These are phyloP conservation scores for Amphiprion ocellaris DNA, from an alignment of 2,113 vertebrate genomes.

Conservation along the genomic window DNA sequence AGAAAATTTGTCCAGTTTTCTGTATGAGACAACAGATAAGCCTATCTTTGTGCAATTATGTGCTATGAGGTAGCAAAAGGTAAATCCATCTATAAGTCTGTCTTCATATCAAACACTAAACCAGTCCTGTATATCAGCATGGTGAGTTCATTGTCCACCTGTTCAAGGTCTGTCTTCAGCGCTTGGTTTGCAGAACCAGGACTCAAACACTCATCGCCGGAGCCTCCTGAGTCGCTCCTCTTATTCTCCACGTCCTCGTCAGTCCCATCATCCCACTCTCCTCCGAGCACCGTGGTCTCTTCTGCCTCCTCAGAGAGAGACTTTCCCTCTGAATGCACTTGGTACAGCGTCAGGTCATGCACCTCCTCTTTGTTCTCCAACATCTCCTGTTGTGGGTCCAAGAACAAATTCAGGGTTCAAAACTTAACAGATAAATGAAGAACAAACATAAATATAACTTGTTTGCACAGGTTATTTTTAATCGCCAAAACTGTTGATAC, in stretches of 20 bases:
- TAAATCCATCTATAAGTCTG: constrained; percentile 43
- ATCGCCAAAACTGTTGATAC: background rate
- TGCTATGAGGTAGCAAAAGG: constrained; percentile 1
- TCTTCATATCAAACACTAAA: constrained; percentile 75
- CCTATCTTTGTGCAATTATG: background rate
- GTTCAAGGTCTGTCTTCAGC: constrained; percentile 38
- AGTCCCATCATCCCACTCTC: background rate
- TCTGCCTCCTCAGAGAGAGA: constrained; percentile 6
- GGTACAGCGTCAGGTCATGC: constrained; percentile 56
- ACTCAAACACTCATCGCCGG: constrained; percentile 17
- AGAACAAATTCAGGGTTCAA: constrained; percentile 3
- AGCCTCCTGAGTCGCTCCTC: constrained; percentile 11
- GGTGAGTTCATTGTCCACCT: constrained; percentile 57
- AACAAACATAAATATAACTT: background rate
- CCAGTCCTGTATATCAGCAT: constrained; percentile 77
- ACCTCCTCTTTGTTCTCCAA: constrained; percentile 68
- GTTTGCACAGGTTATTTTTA: too few species aligned
- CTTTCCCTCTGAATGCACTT: constrained; percentile 27
- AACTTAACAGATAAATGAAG: background rate
- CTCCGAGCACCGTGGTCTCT: background rate
- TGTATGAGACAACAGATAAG: background rate
- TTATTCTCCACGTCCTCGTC: constrained; percentile 19
- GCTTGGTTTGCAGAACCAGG: constrained; percentile 32
- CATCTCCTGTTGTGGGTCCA: constrained; percentile 44
- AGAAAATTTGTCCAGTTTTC: background rate